Base-by-base conservation (phyloP, 1,140 invertebrate genomes). In the Brachionus plicatilis region DNA sequence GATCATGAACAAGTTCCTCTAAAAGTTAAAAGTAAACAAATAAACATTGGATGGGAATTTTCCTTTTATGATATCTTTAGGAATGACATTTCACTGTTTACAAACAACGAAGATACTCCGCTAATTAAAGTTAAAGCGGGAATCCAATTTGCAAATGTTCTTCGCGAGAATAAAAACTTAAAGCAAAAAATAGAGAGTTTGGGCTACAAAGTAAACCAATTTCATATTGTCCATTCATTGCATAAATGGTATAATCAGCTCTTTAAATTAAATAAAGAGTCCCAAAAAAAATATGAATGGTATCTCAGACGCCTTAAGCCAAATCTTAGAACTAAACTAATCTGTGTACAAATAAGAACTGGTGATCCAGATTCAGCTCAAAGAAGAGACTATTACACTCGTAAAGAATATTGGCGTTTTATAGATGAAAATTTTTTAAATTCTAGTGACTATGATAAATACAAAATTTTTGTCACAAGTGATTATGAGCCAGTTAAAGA, bases 391-490 rank as follows among this genome's bases (percentile, higher is more conserved):
- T 56, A 20, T 56, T 56, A 79, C 12, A 37, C 47, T 37, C 27
- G 33, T 27, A 29, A 11, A n/a, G 53, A 53, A n/a, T 56, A 50
- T 79, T 53, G 53, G 53, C 43, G 47, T 27, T 60, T 79, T 33
- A 60, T 79, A 2, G 20, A 72, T 43, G 9, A 37, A 43, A 72
- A 33, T 4, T 41, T 72, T 72, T 20, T 72, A 0, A 37, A 41
- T n/a, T 72, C 68, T n/a, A 60, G 20, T 53, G 24, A 29, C 14
- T 53, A 27, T 29, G 12, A 12, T 12, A 33, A 79, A 9, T 79
- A 79, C 43, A 27, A 33, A 79, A 79, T 79, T 14, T 79, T 56
- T 53, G 76, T 79, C 14, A 79, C 76, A 6, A 37, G 43, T 37
- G 76, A 79, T 27, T 29, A n/a, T 37, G 76, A 60, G 24, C n/a